phyloP scores from a whole-genome alignment of 2,888 invertebrate species.

The Mythimna pallens region DNA sequence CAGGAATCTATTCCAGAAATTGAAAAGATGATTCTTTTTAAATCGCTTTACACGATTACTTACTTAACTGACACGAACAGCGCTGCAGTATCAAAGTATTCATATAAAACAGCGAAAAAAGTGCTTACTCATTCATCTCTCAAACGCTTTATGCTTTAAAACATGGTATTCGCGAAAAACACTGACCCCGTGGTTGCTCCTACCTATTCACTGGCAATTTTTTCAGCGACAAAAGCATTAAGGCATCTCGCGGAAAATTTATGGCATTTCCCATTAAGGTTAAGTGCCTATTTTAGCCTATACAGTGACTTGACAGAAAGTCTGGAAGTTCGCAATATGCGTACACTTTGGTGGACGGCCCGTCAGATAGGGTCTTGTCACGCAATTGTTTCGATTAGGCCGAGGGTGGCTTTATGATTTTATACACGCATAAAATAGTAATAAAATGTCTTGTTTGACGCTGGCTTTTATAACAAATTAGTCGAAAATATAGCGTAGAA shows the following conservation, averaged over 20 bases:
- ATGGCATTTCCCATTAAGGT: constrained; percentile 84
- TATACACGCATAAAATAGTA: constrained; percentile 25
- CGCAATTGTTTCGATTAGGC: constrained; percentile 52
- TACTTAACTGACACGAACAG: constrained; percentile 61
- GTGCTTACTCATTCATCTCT: constrained; percentile 68
- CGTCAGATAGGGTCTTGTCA: constrained; percentile 59
- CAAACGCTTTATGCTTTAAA: constrained; percentile 53
- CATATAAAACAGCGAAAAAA: constrained; percentile 54
- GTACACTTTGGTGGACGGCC: constrained; percentile 69
- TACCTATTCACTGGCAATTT: constrained; percentile 77
- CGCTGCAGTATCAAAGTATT: constrained; percentile 62
- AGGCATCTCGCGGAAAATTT: constrained; percentile 83
- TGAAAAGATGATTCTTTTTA: not conserved
- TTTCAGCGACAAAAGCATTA: constrained; percentile 83
- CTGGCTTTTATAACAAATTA: constrained; percentile 18
- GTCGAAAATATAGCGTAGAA: not conserved
- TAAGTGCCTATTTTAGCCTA: constrained; percentile 85
- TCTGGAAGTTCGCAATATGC: constrained; percentile 72
- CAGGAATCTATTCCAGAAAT: constrained; percentile 10
- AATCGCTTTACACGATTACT: constrained; percentile 44
- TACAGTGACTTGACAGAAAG: constrained; percentile 83
- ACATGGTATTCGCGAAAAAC: constrained; percentile 70
- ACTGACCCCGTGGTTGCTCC: constrained; percentile 69
- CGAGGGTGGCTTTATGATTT: constrained; percentile 30
- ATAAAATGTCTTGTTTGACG: constrained; percentile 36